Conservation (phyloP, 2,888 invertebrate genomes). For the Teleogryllus oceanicus region DNA sequence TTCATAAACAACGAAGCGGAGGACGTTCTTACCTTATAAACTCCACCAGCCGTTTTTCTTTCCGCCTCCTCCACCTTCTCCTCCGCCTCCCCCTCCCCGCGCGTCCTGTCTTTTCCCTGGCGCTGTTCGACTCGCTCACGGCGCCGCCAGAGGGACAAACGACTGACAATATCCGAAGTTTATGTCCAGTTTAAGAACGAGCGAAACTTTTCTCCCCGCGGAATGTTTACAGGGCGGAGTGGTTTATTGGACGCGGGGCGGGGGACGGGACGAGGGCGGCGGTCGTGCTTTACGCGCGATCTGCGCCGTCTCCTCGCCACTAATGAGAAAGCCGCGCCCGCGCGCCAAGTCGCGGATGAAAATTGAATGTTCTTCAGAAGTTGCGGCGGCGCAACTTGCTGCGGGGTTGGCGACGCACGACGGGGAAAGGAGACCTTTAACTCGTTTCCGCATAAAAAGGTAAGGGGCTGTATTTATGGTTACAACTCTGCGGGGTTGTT, state of each 20-base stretch:
- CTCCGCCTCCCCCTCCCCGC: neutral
- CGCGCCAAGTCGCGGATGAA: neutral
- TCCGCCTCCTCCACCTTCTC: neutral
- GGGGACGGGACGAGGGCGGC: neutral
- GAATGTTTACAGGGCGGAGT: neutral
- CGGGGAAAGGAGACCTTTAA: too few relatives aligned
- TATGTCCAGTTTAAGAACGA: slow-evolving; percentile 4
- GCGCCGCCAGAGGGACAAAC: neutral
- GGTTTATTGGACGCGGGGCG: neutral
- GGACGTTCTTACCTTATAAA: neutral
- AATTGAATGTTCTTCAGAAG: slow-evolving; percentile 3
- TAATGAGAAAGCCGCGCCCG: neutral
- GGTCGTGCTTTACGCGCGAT: neutral
- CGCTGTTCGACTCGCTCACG: neutral
- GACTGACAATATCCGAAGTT: neutral
- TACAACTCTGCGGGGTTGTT: too few relatives aligned
- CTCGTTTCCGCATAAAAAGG: too few relatives aligned
- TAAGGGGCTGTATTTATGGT: too few relatives aligned
- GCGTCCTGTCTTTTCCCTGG: neutral
- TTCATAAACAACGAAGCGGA: neutral
- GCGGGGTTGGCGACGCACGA: neutral
- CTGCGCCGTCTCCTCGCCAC: neutral
- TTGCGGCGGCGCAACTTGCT: neutral
- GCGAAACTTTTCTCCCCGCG: neutral
- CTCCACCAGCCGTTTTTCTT: neutral